Base-by-base conservation (phyloP, 2,113 vertebrate genomes). In the Brachyistius frenatus region DNA sequence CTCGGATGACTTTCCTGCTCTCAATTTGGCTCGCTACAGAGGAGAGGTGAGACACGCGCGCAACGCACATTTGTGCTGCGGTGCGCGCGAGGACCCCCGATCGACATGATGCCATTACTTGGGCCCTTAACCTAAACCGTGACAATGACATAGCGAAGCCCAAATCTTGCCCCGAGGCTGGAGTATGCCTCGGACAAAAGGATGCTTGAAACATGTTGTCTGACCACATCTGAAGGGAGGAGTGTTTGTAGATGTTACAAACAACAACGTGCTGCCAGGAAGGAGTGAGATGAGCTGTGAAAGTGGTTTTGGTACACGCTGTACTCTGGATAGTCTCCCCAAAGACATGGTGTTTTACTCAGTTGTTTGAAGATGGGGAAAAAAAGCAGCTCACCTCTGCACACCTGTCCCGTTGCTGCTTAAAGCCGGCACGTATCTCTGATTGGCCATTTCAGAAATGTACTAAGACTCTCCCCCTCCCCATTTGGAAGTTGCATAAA, bases 21-120 rank as follows among this genome's bases (percentile, higher is more conserved):
- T 99, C 68, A 99, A 99, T 72, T 92, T 96, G 69, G 98, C 97
- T 0, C 96, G 93, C 76, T 96, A 97, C 91, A 96, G 86, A 65
- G 95, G 97, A 85, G 97, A 99, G 97, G 98, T 99, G 91, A 81
- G 81, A 62, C 58, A 57, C 64, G 39, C 10, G 33, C n/a, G 47
- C 67, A 39, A 23, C 4, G 15, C 35, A 36, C 14, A 7, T 13
- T 23, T 57, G 16, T 39, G 4, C 56, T 14, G 13, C 37, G 1
- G 8, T 31, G 3, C 53, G 11, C n/a, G 9, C 16, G 14, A 50
- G 3, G 16, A 50, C 14, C 47, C 30, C 32, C 7, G 23, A 10
- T 2, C 7, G 39, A 60, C 3, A 36, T 3, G 0, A 54, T 5
- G 33, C 49, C 39, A 32, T 49, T 11, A 7, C 6, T 31, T 44